Conservation (phyloP, 2,113 vertebrate genomes). For the Telmatochromis bifrenatus region DNA sequence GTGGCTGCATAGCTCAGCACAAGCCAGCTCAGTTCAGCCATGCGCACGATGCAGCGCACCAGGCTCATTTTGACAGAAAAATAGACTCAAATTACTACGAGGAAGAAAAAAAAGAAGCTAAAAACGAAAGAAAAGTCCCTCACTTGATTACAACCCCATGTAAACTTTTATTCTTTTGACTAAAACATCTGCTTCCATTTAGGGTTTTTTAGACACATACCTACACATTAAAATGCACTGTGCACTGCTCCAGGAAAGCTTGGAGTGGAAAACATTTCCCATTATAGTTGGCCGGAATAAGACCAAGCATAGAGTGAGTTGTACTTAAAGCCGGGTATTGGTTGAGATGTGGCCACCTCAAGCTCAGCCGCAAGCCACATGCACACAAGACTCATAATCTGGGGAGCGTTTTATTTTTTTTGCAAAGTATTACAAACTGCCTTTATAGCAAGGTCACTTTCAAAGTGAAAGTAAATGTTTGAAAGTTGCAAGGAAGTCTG, state of each 20-base stretch:
- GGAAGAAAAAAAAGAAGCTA: background rate
- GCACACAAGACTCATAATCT: background rate
- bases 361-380: slow-evolving; percentile 25
- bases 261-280: slow-evolving; percentile 57
- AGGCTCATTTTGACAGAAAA: slow-evolving; percentile 54
- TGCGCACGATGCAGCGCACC: slow-evolving; percentile 28
- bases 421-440: background rate
- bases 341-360: slow-evolving; percentile 27
- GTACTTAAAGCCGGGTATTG: slow-evolving; percentile 22
- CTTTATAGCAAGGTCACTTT: background rate
- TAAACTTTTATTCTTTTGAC: slow-evolving; percentile 55
- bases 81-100: slow-evolving; percentile 60
- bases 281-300: slow-evolving; percentile 52
- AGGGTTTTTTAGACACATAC: slow-evolving; percentile 64
- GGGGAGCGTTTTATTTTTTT: background rate
- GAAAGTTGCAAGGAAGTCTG: background rate
- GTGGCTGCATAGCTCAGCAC: slow-evolving; percentile 59
- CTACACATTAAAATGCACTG: slow-evolving; percentile 62
- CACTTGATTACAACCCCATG: slow-evolving; percentile 68
- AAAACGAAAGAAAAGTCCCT: background rate
- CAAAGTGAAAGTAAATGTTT: background rate
- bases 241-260: slow-evolving; percentile 35
- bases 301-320: slow-evolving; percentile 15
- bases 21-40: slow-evolving; percentile 17
- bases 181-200: slow-evolving; percentile 77